Evolutionary conservation across 2,888 invertebrate species (phyloP).

Genomic region (Drosophila affinis): DNA sequence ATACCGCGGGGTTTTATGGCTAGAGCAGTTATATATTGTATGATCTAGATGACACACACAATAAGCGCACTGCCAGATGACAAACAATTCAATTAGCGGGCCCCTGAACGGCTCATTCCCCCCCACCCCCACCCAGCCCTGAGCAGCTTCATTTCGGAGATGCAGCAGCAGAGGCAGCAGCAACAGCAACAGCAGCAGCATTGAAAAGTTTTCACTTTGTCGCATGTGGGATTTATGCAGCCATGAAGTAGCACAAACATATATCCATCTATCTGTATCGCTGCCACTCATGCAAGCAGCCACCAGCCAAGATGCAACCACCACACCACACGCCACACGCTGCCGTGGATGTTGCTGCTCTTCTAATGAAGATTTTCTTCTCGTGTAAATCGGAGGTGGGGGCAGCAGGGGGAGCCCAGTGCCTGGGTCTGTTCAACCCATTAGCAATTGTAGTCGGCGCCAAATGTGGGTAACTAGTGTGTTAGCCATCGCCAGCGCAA

Average conservation of each 20-base stretch:
- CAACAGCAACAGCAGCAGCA: constrained; percentile 1
- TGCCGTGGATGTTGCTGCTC: constrained; percentile 11
- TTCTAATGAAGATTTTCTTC: constrained; percentile 47
- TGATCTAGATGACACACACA: constrained; percentile 50
- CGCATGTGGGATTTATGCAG: constrained; percentile 63
- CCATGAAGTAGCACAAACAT: constrained; percentile 68
- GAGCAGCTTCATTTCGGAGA: constrained; percentile 6
- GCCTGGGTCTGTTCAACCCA: constrained; percentile 40
- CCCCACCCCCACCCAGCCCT: background rate
- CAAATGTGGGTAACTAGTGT: constrained; percentile 73
- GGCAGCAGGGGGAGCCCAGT: background rate
- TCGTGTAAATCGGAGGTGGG: constrained; percentile 46
- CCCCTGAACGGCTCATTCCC: constrained; percentile 25
- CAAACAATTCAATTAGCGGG: constrained; percentile 63
- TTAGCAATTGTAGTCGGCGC: constrained; percentile 59
- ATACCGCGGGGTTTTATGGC: background rate
- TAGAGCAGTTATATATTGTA: constrained; percentile 10
- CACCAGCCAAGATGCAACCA: constrained; percentile 29
- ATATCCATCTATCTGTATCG: constrained; percentile 33
- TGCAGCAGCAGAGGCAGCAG: no score
- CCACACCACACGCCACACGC: constrained; percentile 21
- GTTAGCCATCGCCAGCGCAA: constrained; percentile 26
- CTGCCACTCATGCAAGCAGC: constrained; percentile 61
- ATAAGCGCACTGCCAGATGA: constrained; percentile 40
- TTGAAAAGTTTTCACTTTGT: constrained; percentile 70